These are phyloP conservation scores for Thalassoma bifasciatum DNA, from an alignment of 2,113 vertebrate genomes.

Conservation along the genomic window DNA sequence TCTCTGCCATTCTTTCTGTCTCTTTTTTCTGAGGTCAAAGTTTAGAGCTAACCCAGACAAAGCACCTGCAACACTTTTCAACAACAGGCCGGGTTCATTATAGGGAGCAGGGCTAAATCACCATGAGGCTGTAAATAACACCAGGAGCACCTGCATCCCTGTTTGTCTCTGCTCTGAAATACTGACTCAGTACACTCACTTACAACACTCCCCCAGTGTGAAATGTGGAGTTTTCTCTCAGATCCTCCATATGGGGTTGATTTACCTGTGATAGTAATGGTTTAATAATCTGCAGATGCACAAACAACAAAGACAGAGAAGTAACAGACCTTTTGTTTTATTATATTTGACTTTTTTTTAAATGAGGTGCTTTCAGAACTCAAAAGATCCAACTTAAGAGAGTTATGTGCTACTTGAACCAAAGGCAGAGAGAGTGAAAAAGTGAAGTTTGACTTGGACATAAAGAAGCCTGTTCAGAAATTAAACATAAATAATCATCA, in stretches of 20 bases:
- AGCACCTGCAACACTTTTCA: slow-evolving; percentile 66
- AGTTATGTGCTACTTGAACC: slow-evolving; percentile 42
- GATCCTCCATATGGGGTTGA: slow-evolving; percentile 3
- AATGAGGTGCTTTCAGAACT: slow-evolving; percentile 15
- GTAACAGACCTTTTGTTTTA: slow-evolving; percentile 12
- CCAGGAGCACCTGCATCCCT: slow-evolving; percentile 45
- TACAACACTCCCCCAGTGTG: neutral
- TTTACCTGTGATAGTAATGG: slow-evolving; percentile 1
- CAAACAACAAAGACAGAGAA: neutral
- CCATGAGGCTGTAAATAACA: slow-evolving; percentile 51
- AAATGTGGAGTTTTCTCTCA: neutral
- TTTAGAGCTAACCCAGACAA: slow-evolving; percentile 36
- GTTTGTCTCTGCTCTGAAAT: slow-evolving; percentile 16
- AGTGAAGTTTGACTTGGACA: slow-evolving; percentile 62
- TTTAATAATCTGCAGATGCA: slow-evolving; percentile 27
- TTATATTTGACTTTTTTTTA: slow-evolving; percentile 22
- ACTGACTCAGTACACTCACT: slow-evolving; percentile 20
- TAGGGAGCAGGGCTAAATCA: slow-evolving; percentile 37
- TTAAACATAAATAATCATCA: slow-evolving; percentile 77
- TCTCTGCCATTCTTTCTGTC: slow-evolving; percentile 34
- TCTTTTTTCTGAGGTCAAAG: slow-evolving; percentile 35
- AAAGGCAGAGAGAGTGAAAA: slow-evolving; percentile 22
- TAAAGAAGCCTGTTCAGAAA: slow-evolving; percentile 64
- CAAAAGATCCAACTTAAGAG: slow-evolving; percentile 37
- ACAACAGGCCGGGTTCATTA: slow-evolving; percentile 54